Evolutionary conservation across 2,113 vertebrate species (phyloP).

Genomic region (Aramus guarauna): DNA sequence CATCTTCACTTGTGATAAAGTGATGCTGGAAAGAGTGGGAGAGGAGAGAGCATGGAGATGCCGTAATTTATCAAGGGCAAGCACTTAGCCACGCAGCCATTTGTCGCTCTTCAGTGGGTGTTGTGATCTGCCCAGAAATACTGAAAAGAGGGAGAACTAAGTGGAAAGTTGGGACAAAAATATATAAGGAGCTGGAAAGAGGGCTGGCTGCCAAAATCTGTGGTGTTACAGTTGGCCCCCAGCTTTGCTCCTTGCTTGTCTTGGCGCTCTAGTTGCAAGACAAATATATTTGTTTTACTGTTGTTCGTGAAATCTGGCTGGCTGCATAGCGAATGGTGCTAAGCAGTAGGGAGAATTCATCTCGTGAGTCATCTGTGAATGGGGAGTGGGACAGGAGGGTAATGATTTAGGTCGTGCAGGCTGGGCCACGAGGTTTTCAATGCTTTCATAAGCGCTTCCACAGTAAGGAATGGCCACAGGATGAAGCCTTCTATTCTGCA

Average conservation of each 20-base stretch:
- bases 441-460: not conserved
- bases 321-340: not conserved
- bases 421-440: not conserved
- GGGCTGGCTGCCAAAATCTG: slow-evolving; percentile 37
- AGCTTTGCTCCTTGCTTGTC: slow-evolving; percentile 61
- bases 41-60: not conserved
- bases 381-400: not conserved
- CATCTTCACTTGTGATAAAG: not conserved
- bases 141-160: not conserved
- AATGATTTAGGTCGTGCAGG: not conserved
- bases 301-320: slow-evolving; percentile 9
- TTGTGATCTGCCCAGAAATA: slow-evolving; percentile 21
- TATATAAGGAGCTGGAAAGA: slow-evolving; percentile 53
- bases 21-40: not conserved
- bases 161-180: slow-evolving; percentile 58
- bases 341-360: not conserved
- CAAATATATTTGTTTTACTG: slow-evolving; percentile 50
- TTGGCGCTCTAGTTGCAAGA: slow-evolving; percentile 43
- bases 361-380: not conserved
- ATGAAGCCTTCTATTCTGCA: not conserved
- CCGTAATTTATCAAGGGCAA: not conserved
- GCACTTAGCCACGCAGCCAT: not conserved
- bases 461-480: not conserved
- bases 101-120: not conserved
- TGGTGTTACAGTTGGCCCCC: slow-evolving; percentile 62